Evolutionary conservation across 2,888 invertebrate genomes (phyloP).

Genomic region (Xestia sexstrigata): DNA sequence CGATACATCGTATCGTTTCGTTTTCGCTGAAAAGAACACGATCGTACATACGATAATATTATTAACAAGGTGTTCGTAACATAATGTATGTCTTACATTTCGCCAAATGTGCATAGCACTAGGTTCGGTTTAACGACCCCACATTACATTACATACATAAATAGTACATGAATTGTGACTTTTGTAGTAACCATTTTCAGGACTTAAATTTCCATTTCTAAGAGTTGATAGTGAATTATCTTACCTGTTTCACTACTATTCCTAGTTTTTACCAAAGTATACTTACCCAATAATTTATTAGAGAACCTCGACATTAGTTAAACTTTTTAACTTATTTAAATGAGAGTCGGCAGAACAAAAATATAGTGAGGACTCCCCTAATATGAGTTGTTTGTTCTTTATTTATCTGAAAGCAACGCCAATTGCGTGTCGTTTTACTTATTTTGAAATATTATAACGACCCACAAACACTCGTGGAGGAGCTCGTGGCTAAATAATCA

Average conservation of each 20-base stretch:
- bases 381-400: neutral
- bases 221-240: neutral
- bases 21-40: conserved; percentile 51
- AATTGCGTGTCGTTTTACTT: neutral
- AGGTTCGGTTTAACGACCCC: conserved; percentile 56
- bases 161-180: neutral
- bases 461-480: neutral
- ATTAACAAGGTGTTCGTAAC: conserved; percentile 53
- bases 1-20: conserved; percentile 53
- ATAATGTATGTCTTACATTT: conserved; percentile 53
- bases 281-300: neutral
- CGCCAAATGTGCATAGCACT: conserved; percentile 56
- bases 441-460: neutral
- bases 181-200: neutral
- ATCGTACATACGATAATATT: conserved; percentile 39
- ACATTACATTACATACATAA: neutral
- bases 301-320: neutral
- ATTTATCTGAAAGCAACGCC: neutral
- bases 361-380: neutral
- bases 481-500: no score
- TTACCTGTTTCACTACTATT: neutral
- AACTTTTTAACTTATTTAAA: neutral
- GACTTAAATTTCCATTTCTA: neutral
- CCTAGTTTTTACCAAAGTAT: neutral
- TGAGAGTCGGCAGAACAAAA: neutral